Percentiles rank a stretch among this genome's conserved stretches.
phyloP scores from a whole-genome alignment of 2,888 invertebrate genomes.

The Volucella zonaria region DNA sequence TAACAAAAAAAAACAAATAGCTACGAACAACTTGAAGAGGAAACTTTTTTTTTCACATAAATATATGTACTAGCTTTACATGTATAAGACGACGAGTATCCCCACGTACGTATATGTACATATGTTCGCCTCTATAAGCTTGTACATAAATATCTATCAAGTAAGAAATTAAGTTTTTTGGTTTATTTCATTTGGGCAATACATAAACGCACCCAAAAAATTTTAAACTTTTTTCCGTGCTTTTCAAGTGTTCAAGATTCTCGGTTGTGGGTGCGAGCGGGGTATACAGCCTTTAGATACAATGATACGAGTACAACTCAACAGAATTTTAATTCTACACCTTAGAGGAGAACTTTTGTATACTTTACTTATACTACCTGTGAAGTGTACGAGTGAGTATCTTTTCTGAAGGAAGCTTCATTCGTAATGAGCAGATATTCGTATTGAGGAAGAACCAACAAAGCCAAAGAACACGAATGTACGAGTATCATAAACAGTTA shows the following conservation, averaged over 20 bases:
- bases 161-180: conserved; percentile 61
- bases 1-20: conserved; percentile 26
- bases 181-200: conserved; percentile 66
- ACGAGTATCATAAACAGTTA: conserved; percentile 47
- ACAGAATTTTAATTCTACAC: background rate
- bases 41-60: conserved; percentile 27
- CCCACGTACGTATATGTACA: conserved; percentile 6
- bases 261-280: background rate
- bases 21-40: conserved; percentile 1
- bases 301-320: conserved; percentile 8
- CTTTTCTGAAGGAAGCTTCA: conserved; percentile 30
- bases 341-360: conserved; percentile 30
- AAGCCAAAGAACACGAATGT: background rate
- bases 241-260: conserved; percentile 21
- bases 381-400: background rate
- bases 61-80: conserved; percentile 19
- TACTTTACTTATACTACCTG: background rate
- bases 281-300: conserved; percentile 1
- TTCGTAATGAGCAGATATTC: conserved; percentile 18
- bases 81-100: background rate
- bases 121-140: background rate
- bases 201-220: conserved; percentile 73
- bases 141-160: conserved; percentile 7
- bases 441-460: conserved; percentile 8
- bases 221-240: conserved; percentile 57